phyloP scores from a whole-genome alignment of 1,140 invertebrate species.

The Bombus huntii region DNA sequence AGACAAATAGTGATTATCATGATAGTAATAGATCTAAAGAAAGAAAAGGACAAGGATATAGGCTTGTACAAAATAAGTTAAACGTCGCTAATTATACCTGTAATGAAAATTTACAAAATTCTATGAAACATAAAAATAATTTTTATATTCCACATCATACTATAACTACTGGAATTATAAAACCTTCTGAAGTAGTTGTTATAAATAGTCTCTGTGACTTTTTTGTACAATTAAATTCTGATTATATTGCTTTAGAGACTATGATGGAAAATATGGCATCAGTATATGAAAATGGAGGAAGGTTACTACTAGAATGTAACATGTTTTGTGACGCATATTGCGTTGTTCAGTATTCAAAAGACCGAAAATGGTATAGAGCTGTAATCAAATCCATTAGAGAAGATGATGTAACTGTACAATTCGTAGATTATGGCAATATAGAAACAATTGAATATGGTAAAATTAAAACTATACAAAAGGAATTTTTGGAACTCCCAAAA shows the following conservation, averaged over 20 bases:
- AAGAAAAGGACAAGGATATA: conserved; percentile 28
- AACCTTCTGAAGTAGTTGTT: conserved; percentile 73
- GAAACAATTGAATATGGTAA: conserved; percentile 70
- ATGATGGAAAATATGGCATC: conserved; percentile 78
- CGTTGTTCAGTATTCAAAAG: conserved; percentile 83
- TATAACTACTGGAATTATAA: conserved; percentile 67
- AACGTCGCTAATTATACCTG: not conserved
- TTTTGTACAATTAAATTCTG: conserved; percentile 79
- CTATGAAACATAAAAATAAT: not conserved
- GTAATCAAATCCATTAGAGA: conserved; percentile 78
- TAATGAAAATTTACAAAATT: not conserved
- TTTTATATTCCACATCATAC: conserved; percentile 64
- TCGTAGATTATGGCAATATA: conserved; percentile 84
- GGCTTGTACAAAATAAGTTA: conserved; percentile 5
- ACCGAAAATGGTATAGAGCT: conserved; percentile 84
- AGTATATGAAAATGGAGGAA: conserved; percentile 69
- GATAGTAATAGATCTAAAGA: conserved; percentile 18
- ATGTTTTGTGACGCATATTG: conserved; percentile 71
- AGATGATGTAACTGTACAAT: conserved; percentile 76
- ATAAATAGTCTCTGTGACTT: conserved; percentile 79
- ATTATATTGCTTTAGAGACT: conserved; percentile 74
- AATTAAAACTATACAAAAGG: conserved; percentile 74
- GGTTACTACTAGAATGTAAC: conserved; percentile 51
- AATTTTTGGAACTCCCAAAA: conserved; percentile 71
- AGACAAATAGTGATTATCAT: conserved; percentile 29